Conservation (phyloP, 2,888 invertebrate species). For the Mellilla xanthometata region DNA sequence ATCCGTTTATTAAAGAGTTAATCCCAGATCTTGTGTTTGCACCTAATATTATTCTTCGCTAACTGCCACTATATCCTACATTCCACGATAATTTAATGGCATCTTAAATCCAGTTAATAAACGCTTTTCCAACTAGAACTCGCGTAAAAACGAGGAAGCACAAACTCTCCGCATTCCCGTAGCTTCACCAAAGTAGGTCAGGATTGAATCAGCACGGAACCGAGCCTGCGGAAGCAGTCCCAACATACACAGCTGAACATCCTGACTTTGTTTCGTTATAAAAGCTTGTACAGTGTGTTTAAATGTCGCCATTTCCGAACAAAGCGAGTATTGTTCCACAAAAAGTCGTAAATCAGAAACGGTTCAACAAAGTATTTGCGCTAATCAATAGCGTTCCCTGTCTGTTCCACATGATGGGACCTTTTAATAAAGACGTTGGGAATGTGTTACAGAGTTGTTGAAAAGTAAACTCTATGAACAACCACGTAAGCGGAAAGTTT, state of each 20-base stretch:
- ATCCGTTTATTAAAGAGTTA: too few species aligned
- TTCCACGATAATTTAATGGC: too few species aligned
- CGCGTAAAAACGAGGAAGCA: background rate
- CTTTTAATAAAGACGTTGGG: too few species aligned
- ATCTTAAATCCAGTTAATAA: background rate
- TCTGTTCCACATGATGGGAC: background rate
- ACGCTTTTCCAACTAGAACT: background rate
- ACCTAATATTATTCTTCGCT: too few species aligned
- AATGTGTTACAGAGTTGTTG: too few species aligned
- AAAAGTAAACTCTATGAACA: too few species aligned
- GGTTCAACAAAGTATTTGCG: slow-evolving; percentile 7
- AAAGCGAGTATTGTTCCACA: slow-evolving; percentile 20
- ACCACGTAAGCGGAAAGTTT: too few species aligned
- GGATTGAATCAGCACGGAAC: slow-evolving; percentile 38
- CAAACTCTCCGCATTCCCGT: slow-evolving; percentile 8
- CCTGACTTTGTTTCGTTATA: slow-evolving; percentile 46
- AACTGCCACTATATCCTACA: too few species aligned
- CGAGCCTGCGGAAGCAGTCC: slow-evolving; percentile 44
- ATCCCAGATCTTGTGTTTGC: too few species aligned
- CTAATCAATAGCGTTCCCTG: slow-evolving; percentile 16
- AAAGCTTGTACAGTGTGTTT: slow-evolving; percentile 31
- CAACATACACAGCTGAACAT: slow-evolving; percentile 35
- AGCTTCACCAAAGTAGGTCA: slow-evolving; percentile 28
- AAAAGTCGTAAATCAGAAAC: slow-evolving; percentile 23
- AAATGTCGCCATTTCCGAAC: slow-evolving; percentile 27